phyloP scores from a whole-genome alignment of 2,113 vertebrate species.

The Axis porcinus region DNA sequence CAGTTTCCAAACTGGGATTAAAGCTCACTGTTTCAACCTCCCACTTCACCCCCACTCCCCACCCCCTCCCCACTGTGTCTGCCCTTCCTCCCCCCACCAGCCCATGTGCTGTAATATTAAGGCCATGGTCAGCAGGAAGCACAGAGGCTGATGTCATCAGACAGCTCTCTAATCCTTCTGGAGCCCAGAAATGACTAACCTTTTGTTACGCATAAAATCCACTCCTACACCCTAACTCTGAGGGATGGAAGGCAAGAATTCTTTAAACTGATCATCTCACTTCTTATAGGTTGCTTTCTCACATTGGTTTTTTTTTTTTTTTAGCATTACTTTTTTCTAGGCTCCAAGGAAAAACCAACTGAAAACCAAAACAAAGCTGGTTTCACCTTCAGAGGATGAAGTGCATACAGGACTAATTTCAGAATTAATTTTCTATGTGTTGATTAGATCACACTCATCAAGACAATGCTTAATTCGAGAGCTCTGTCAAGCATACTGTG shows the following conservation, averaged over 20 bases:
- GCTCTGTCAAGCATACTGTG: neutral
- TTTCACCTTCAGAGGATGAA: neutral
- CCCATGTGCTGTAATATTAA: neutral
- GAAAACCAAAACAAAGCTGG: neutral
- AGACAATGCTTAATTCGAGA: neutral
- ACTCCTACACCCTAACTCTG: neutral
- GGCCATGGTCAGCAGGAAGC: neutral
- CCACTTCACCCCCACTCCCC: neutral
- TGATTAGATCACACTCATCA: neutral
- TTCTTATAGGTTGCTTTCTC: neutral
- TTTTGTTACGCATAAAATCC: conserved; percentile 25
- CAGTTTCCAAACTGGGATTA: conserved; percentile 14
- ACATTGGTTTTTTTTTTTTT: neutral
- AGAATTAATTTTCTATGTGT: neutral
- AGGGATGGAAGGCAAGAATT: neutral
- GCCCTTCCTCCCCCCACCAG: neutral
- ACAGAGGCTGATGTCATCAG: neutral
- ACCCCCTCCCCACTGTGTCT: neutral
- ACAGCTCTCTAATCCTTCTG: neutral
- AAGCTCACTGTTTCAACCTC: neutral
- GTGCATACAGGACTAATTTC: neutral
- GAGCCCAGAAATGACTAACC: conserved; percentile 43
- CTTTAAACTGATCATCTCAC: neutral
- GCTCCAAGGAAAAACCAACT: neutral
- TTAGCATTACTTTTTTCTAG: neutral